Evolutionary conservation across 2,888 invertebrate species (phyloP).

Genomic region (Blera fallax): DNA sequence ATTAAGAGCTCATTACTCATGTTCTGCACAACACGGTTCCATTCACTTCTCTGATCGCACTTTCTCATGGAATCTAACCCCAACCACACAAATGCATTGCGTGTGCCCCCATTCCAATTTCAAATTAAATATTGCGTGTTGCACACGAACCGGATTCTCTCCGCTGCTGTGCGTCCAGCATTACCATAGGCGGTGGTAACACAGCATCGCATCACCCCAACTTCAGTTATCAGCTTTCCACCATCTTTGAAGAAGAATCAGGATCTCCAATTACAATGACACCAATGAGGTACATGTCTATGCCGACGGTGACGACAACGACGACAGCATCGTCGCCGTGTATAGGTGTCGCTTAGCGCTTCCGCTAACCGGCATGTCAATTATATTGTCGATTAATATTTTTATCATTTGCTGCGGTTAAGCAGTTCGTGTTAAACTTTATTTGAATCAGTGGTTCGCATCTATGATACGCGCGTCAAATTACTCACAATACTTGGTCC

Average conservation of each 20-base stretch:
- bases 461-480: constrained; percentile 57
- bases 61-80: not conserved
- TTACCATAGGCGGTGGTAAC: constrained; percentile 15
- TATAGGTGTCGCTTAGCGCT: constrained; percentile 57
- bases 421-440: constrained; percentile 63
- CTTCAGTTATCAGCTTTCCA: not conserved
- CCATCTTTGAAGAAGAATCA: constrained; percentile 13
- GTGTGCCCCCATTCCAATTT: constrained; percentile 26
- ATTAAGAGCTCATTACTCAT: not conserved
- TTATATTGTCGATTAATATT: constrained; percentile 55
- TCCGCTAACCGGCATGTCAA: constrained; percentile 66
- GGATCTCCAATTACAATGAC: constrained; percentile 48
- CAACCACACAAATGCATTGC: constrained; percentile 1
- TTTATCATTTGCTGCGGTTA: constrained; percentile 57
- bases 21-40: not conserved
- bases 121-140: constrained; percentile 46
- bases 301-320: not conserved
- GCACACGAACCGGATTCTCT: constrained; percentile 10
- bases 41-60: not conserved
- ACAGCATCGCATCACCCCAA: not conserved
- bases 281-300: constrained; percentile 1
- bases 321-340: constrained; percentile 7
- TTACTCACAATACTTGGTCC: constrained; percentile 41
- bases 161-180: not conserved
- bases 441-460: constrained; percentile 61